These are phyloP conservation scores for Tigriopus californicus DNA, from an alignment of 2,888 invertebrate genomes.

Conservation along the genomic window DNA sequence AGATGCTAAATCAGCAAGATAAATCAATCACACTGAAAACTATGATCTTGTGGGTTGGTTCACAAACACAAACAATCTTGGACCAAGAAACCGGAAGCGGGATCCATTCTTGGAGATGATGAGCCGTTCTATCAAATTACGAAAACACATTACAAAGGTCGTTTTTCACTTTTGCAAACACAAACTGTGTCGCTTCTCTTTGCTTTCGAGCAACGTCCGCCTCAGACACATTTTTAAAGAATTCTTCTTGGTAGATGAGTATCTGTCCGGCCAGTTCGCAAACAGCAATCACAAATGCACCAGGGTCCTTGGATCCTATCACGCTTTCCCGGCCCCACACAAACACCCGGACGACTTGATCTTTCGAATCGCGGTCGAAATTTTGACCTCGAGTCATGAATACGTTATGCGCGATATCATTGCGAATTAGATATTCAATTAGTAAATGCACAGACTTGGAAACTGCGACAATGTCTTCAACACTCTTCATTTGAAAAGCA, in stretches of 20 bases:
- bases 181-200: neutral
- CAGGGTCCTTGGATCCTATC: slow-evolving; percentile 36
- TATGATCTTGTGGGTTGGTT: no score
- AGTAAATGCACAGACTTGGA: slow-evolving; percentile 31
- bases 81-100: no score
- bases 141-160: neutral
- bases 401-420: slow-evolving; percentile 53
- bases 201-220: slow-evolving; percentile 18
- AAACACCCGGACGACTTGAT: slow-evolving; percentile 36
- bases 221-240: slow-evolving; percentile 23
- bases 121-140: neutral
- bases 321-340: slow-evolving; percentile 44
- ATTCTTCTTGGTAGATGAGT: slow-evolving; percentile 34
- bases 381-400: slow-evolving; percentile 41
- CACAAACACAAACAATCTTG: no score
- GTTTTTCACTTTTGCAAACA: neutral
- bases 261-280: slow-evolving; percentile 59
- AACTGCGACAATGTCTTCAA: slow-evolving; percentile 24
- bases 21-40: no score
- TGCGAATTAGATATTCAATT: slow-evolving; percentile 37
- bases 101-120: neutral
- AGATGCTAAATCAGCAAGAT: no score
- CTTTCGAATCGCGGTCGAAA: slow-evolving; percentile 19
- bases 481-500: slow-evolving; percentile 38
- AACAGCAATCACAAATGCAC: slow-evolving; percentile 46